Evolutionary conservation across 2,113 vertebrate species (phyloP).

Genomic region (Scalopus aquaticus): DNA sequence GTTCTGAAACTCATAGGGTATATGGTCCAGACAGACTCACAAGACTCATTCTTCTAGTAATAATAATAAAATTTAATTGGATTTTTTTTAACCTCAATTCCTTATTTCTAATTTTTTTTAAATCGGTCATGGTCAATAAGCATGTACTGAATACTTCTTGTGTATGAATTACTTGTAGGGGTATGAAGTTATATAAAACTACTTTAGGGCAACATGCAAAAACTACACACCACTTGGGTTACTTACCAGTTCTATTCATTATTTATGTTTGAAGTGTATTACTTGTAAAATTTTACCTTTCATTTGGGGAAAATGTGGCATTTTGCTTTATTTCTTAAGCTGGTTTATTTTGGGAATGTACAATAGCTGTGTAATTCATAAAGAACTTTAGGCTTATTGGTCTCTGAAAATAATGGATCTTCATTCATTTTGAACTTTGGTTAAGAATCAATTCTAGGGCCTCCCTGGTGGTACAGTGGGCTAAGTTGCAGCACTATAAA

Average conservation of each 20-base stretch:
- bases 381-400: conserved; percentile 11
- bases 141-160: background rate
- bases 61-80: conserved; percentile 30
- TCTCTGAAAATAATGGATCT: conserved; percentile 37
- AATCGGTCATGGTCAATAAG: background rate
- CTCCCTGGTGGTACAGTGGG: background rate
- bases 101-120: background rate
- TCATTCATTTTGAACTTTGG: conserved; percentile 34
- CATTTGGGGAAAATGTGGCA: conserved; percentile 21
- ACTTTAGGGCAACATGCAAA: background rate
- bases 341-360: conserved; percentile 40
- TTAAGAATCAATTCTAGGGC: conserved; percentile 8
- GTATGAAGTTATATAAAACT: conserved; percentile 15
- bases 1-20: background rate
- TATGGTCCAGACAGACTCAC: background rate
- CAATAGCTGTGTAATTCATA: conserved; percentile 29
- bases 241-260: background rate
- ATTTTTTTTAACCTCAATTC: background rate
- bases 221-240: background rate
- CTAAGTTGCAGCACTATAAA: background rate
- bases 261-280: conserved; percentile 15
- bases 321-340: conserved; percentile 55
- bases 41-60: conserved; percentile 54
- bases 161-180: background rate
- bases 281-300: conserved; percentile 29